These are phyloP conservation scores for Drosophila monieri DNA, from an alignment of 2,888 invertebrate genomes.

Conservation along the genomic window DNA sequence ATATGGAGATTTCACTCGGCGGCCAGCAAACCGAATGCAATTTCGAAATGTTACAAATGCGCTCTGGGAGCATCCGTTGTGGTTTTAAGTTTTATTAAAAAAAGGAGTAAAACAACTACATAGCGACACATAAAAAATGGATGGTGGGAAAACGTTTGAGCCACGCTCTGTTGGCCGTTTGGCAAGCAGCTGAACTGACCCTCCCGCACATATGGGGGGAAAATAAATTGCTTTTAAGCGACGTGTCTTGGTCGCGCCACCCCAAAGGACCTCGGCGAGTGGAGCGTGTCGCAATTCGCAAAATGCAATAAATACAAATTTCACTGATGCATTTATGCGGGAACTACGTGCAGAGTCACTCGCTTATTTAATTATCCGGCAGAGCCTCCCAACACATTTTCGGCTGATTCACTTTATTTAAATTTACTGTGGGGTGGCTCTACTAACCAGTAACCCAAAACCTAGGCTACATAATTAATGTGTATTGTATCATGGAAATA, in stretches of 20 bases:
- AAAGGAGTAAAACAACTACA: neutral
- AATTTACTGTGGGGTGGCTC: conserved; percentile 8
- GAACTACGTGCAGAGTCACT: conserved; percentile 29
- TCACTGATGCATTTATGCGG: conserved; percentile 55
- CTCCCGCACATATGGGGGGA: conserved; percentile 33
- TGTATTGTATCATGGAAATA: conserved; percentile 51
- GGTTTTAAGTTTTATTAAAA: conserved; percentile 55
- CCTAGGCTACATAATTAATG: conserved; percentile 34
- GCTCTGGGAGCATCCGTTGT: conserved; percentile 24
- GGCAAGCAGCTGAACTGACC: conserved; percentile 45
- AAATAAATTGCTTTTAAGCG: conserved; percentile 56
- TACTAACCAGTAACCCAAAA: neutral
- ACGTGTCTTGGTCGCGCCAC: conserved; percentile 29
- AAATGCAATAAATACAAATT: conserved; percentile 68
- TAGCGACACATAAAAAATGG: conserved; percentile 8
- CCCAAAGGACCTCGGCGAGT: conserved; percentile 2
- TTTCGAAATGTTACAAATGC: conserved; percentile 34
- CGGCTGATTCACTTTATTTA: conserved; percentile 28
- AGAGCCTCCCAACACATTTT: conserved; percentile 15
- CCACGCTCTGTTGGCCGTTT: conserved; percentile 31
- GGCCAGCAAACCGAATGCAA: conserved; percentile 41
- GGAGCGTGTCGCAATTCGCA: conserved; percentile 47
- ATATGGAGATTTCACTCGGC: conserved; percentile 40
- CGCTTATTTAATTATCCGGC: conserved; percentile 42
- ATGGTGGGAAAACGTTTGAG: conserved; percentile 34